Evolutionary conservation across 2,888 invertebrate genomes (phyloP), one percentile per base, ranked within the genome.

Genomic region (Neoascia interrupta): DNA sequence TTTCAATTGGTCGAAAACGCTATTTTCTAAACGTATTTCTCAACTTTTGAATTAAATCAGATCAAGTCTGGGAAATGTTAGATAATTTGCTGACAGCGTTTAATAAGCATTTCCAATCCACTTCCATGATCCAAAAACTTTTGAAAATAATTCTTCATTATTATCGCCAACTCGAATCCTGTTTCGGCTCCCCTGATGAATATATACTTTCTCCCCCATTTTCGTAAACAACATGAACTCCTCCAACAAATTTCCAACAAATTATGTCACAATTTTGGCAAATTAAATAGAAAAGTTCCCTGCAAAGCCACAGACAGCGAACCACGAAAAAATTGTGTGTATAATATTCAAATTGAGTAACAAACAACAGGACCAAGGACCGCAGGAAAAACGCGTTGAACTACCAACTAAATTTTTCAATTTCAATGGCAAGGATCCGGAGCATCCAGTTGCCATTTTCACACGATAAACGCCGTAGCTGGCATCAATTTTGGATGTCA

Each of bases 251-350:
- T 37, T 36, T 16, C 13, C n/a, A 3, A 36, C 11, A 45, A 51
- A 47, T 47, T 56, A 47, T 47, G 54, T 8, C 39, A 47, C 13
- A 28, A 45, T 56, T 47, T 37, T 16, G 13, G 2, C 11, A 28
- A 53, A 66, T 45, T 66, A 36, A 45, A 66, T 37, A 16, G 26
- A 54, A 54, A 37, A 21, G 15, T 54, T 54, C 26, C 10, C 26
- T 23, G n/a, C 3, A 11, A 16, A 19, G n/a, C 5, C 28, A 10
- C 18, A 18, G 13, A 5, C 8, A 1, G 10, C 21, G 43, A 21
- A 56, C 18, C 39, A 18, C n/a, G 10, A 43, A 41, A 49, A 23
- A 47, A 11, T 10, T 10, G 6, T n/a, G n/a, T n/a, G n/a, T n/a
- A n/a, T n/a, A n/a, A n/a, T n/a, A n/a, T n/a, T n/a, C n/a, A n/a